Base-by-base conservation (phyloP, 2,888 invertebrate genomes). In the Malachius bipustulatus region DNA sequence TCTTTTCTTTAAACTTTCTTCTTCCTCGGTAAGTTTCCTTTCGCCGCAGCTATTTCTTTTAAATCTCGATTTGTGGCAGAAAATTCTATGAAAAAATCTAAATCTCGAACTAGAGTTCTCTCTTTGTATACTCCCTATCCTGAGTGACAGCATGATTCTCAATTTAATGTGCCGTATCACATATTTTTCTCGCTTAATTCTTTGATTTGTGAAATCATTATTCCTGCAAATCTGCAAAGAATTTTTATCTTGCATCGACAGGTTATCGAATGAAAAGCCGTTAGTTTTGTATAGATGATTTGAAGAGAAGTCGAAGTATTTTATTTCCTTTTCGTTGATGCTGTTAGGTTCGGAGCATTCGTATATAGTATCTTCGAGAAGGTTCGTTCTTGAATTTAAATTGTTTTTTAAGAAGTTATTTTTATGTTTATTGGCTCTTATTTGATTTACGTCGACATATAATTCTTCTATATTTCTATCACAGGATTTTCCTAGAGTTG, bases 81-180 rank as follows among this genome's bases (percentile, higher is more conserved):
- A n/a, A n/a, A n/a, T n/a, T 31, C 10, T 31, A 12, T 4, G 11
- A 10, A 31, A 10, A 32, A 32, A 32, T 9, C 19, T 32, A 8
- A n/a, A n/a, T n/a, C 24, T 19, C 6, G 6, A 19, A 19, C 24
- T n/a, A 19, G 24, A 6, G 24, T 30, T 15, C 19, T 30, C 31
- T 43, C 49, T 71, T 52, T 67, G 65, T 37, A 70, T 67, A 36
- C 67, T 58, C 14, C 75, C 67, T 63, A 78, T 67, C 39, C 78
- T 65, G 40, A 80, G 59, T 8, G 77, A 75, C 47, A 79, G 60
- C 70, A 79, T 75, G 31, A 79, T 71, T 10, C 78, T 64, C 12
- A 79, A 71, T 37, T 75, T 65, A 14, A 79, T 71, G 50, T 77
- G 74, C 14, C 75, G 62, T 34, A 74, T 74, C 2, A 75, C 70